Percentiles rank a stretch among this genome's conserved stretches.
phyloP scores from a whole-genome alignment of 2,797 vertebrate genomes.

The Emys orbicularis region DNA sequence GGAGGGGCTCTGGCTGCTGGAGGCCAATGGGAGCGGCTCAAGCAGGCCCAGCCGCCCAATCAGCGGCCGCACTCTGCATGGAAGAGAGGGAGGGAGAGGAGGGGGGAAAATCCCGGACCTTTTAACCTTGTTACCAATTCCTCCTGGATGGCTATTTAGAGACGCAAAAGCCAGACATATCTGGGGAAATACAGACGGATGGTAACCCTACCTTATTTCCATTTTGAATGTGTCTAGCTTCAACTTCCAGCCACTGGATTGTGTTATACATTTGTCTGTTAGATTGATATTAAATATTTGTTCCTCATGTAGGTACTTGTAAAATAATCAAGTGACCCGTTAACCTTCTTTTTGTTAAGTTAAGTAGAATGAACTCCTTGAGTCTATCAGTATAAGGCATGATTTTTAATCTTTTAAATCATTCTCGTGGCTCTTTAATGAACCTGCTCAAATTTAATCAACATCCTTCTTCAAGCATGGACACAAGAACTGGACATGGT shows the following conservation, averaged over 20 bases:
- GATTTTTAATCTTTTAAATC: background rate
- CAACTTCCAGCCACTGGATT: background rate
- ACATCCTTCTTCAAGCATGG: background rate
- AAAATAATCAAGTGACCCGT: background rate
- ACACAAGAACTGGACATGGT: background rate
- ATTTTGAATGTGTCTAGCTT: background rate
- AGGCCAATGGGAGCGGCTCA: too few relatives aligned
- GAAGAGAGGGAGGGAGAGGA: too few relatives aligned
- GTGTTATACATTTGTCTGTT: background rate
- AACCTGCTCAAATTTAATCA: background rate
- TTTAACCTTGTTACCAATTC: too few relatives aligned
- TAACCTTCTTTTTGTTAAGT: background rate
- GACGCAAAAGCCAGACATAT: too few relatives aligned
- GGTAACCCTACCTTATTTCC: too few relatives aligned
- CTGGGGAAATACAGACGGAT: too few relatives aligned
- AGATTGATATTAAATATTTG: background rate
- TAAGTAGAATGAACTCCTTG: background rate
- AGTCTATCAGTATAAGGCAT: background rate
- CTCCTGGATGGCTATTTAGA: too few relatives aligned
- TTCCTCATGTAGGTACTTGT: background rate
- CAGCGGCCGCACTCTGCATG: too few relatives aligned
- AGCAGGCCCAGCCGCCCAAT: too few relatives aligned
- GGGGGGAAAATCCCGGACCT: too few relatives aligned
- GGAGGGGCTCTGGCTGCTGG: too few relatives aligned
- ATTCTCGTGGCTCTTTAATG: background rate